Conservation (phyloP, 2,888 invertebrate genomes). For the Colletes collaris region DNA sequence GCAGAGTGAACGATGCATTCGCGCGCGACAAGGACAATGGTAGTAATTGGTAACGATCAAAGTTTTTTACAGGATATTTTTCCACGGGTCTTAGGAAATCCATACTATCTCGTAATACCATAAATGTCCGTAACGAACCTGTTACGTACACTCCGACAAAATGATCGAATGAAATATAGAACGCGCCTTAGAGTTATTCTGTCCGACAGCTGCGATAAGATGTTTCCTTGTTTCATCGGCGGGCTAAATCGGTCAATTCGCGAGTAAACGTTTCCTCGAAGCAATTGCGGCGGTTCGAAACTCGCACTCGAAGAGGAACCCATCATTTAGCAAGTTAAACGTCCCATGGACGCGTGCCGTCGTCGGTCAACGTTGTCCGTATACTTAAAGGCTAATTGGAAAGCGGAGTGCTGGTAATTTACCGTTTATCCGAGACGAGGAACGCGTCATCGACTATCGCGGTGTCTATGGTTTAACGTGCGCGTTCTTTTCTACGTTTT, state of each 20-base stretch:
- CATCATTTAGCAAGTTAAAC: conserved; percentile 40
- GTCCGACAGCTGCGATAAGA: no score
- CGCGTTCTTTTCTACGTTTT: neutral
- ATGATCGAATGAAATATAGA: neutral
- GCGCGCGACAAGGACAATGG: no score
- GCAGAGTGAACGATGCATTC: no score
- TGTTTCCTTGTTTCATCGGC: neutral
- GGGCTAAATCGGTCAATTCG: conserved; percentile 20
- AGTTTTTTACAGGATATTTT: no score
- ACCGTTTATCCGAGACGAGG: conserved; percentile 49
- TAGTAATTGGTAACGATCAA: no score
- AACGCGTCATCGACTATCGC: conserved; percentile 9
- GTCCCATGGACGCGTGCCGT: conserved; percentile 41
- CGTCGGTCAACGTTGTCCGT: conserved; percentile 12
- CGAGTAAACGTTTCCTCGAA: conserved; percentile 38
- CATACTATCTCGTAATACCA: no score
- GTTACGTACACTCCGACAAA: neutral
- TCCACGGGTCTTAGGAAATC: no score
- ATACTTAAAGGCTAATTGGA: conserved; percentile 58
- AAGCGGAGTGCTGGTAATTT: conserved; percentile 54
- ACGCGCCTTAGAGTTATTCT: no score
- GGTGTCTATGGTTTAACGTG: neutral
- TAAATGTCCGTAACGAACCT: neutral
- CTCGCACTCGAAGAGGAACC: conserved; percentile 13
- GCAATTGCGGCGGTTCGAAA: conserved; percentile 27